These are phyloP conservation scores for Choreutis nemorana DNA, from an alignment of 2,888 invertebrate species.

Conservation along the genomic window DNA sequence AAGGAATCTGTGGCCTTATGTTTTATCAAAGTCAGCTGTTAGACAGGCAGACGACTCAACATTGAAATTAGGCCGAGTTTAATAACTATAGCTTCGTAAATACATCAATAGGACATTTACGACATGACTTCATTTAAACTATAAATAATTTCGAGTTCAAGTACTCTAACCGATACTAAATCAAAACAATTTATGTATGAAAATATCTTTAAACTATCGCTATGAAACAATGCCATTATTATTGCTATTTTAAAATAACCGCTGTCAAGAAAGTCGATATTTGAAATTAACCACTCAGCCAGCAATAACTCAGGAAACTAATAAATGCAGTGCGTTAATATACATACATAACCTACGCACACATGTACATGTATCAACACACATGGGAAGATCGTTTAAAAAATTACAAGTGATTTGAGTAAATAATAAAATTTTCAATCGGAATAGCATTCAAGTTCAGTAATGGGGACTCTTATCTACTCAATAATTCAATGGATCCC, in stretches of 20 bases:
- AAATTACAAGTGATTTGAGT: too few species aligned
- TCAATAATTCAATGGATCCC: too few species aligned
- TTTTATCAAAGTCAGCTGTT: too few species aligned
- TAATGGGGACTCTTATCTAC: too few species aligned
- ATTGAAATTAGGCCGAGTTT: constrained; percentile 15
- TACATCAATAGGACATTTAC: constrained; percentile 41
- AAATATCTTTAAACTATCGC: constrained; percentile 26
- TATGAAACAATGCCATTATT: constrained; percentile 21
- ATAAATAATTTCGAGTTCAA: constrained; percentile 43
- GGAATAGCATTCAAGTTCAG: too few species aligned
- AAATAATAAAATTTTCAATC: too few species aligned
- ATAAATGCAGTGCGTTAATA: constrained; percentile 2
- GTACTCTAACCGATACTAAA: constrained; percentile 25
- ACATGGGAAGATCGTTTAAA: too few species aligned
- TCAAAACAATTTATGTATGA: constrained; percentile 39
- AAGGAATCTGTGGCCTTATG: too few species aligned
- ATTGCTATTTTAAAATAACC: constrained; percentile 17
- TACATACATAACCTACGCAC: constrained; percentile 1
- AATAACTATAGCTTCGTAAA: constrained; percentile 28
- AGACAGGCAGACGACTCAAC: too few species aligned
- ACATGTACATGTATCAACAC: too few species aligned
- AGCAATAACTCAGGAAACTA: constrained; percentile 3
- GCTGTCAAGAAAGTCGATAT: constrained; percentile 10
- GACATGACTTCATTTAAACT: constrained; percentile 44
- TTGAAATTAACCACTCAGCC: constrained; percentile 4